Percentiles rank a stretch among this genome's conserved stretches.
phyloP scores from a whole-genome alignment of 2,113 vertebrate species.

The Myrmophylax atrothorax region DNA sequence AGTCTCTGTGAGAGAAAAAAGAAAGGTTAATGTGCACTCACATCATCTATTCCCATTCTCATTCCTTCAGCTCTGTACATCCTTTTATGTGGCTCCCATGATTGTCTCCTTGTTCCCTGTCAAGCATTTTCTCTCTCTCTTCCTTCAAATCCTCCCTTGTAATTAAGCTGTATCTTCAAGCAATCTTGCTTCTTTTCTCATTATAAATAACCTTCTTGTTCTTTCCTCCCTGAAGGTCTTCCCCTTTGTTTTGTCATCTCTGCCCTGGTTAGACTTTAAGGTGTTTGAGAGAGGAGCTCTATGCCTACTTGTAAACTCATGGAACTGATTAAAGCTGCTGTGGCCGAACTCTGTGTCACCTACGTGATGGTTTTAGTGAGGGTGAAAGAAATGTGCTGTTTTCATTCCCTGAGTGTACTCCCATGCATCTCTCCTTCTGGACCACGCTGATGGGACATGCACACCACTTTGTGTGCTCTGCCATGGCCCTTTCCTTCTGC shows the following conservation, averaged over 20 bases:
- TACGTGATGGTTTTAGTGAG: fast-evolving
- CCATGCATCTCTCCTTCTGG: background rate
- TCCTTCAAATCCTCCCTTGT: background rate
- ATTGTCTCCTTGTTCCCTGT: conserved; percentile 22
- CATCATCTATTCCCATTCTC: background rate
- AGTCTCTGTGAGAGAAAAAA: background rate
- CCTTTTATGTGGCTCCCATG: background rate
- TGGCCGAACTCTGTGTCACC: background rate
- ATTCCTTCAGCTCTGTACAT: background rate
- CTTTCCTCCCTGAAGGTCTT: background rate
- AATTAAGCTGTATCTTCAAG: conserved; percentile 27
- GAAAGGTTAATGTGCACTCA: conserved; percentile 17
- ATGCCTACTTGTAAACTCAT: background rate
- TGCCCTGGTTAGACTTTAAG: background rate
- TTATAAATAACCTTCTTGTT: background rate
- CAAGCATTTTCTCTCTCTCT: background rate
- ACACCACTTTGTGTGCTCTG: background rate
- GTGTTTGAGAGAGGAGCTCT: background rate
- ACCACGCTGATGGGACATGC: fast-evolving
- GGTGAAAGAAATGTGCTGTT: background rate
- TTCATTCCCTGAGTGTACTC: background rate
- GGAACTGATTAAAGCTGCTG: background rate
- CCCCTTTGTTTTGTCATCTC: background rate
- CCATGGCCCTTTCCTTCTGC: background rate
- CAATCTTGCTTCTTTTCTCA: background rate